phyloP scores from a whole-genome alignment of 2,113 vertebrate genomes.

The Chaenocephalus aceratus region DNA sequence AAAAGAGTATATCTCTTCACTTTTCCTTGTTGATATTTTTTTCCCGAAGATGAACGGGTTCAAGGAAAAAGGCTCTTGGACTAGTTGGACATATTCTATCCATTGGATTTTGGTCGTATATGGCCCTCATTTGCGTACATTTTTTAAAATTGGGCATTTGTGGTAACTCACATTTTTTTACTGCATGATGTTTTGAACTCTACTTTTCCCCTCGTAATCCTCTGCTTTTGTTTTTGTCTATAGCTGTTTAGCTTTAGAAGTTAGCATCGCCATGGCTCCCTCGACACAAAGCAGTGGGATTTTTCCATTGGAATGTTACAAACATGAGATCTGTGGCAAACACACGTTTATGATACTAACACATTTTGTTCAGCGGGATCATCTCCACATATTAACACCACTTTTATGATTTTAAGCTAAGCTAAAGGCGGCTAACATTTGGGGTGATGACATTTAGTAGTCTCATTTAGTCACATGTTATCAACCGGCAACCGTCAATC shows the following conservation, averaged over 20 bases:
- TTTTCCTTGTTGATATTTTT: neutral
- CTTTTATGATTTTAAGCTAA: too few species aligned
- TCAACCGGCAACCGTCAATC: too few species aligned
- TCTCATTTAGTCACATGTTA: too few species aligned
- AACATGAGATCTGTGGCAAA: too few species aligned
- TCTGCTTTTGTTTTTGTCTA: neutral
- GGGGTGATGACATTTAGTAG: too few species aligned
- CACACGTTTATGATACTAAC: too few species aligned
- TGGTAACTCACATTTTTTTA: neutral
- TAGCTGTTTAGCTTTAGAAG: neutral
- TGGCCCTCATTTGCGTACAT: neutral
- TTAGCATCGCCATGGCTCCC: too few species aligned
- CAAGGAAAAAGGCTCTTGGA: neutral
- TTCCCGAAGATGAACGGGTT: neutral
- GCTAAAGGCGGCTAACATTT: too few species aligned
- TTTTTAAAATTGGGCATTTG: neutral
- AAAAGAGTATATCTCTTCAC: neutral
- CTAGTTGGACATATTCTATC: neutral
- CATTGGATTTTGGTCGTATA: neutral
- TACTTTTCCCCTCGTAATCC: neutral
- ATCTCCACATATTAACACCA: too few species aligned
- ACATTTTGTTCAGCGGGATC: too few species aligned
- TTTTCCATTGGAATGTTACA: too few species aligned
- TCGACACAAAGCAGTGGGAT: too few species aligned
- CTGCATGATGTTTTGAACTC: neutral